phyloP scores from a whole-genome alignment of 2,797 vertebrate species.

The Podargus strigoides region DNA sequence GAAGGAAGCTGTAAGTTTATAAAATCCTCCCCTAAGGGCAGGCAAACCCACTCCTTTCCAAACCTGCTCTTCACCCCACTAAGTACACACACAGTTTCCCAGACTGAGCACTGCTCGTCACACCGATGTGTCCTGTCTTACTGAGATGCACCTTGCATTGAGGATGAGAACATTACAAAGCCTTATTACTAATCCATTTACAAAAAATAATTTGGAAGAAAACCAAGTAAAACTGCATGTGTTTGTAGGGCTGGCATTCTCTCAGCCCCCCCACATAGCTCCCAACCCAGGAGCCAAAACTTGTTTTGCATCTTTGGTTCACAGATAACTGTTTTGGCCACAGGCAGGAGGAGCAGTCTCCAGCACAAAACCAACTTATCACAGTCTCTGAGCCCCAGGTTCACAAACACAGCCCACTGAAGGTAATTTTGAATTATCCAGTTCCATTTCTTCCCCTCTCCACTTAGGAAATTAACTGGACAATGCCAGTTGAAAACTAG shows the following conservation, averaged over 20 bases:
- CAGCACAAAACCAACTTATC: background rate
- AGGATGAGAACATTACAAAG: background rate
- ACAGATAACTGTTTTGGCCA: background rate
- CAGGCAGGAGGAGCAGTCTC: background rate
- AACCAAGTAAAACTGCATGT: background rate
- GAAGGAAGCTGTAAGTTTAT: background rate
- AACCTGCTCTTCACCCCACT: background rate
- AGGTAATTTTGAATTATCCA: background rate
- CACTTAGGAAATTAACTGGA: constrained; percentile 9
- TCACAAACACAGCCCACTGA: background rate
- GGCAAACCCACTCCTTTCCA: background rate
- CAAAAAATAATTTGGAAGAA: background rate
- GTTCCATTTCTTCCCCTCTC: background rate
- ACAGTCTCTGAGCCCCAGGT: background rate
- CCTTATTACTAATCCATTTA: background rate
- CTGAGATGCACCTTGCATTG: background rate
- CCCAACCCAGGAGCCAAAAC: background rate
- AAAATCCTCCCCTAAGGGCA: background rate
- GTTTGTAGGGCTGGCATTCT: background rate
- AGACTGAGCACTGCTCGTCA: background rate
- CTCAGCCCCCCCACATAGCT: background rate
- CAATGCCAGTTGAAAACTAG: background rate
- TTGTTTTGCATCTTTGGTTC: background rate
- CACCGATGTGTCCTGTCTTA: background rate
- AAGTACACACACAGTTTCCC: background rate